Percentiles rank a stretch among this genome's conserved stretches.
Evolutionary conservation across 2,888 invertebrate species (phyloP).

Genomic region (Augochlorella aurata): DNA sequence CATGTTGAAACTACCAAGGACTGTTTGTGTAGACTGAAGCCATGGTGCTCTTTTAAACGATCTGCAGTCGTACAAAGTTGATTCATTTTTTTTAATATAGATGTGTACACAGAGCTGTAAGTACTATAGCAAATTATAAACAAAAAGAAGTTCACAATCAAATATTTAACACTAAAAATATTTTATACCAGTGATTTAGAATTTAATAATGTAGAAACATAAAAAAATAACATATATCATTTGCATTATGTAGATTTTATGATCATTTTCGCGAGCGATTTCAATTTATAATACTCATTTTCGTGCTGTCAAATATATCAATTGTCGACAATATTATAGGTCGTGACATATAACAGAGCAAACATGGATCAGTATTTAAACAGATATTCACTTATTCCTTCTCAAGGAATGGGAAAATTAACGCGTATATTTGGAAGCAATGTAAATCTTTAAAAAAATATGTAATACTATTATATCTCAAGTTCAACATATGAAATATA

Average conservation of each 20-base stretch:
- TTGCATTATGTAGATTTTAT: conserved; percentile 23
- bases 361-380: conserved; percentile 52
- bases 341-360: conserved; percentile 49
- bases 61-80: conserved; percentile 62
- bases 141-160: conserved; percentile 47
- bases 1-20: conserved; percentile 57
- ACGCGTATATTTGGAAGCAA: conserved; percentile 40
- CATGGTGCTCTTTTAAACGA: conserved; percentile 68
- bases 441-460: conserved; percentile 47
- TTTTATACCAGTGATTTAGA: conserved; percentile 59
- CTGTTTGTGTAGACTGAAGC: conserved; percentile 67
- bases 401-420: conserved; percentile 37
- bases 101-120: conserved; percentile 54
- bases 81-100: conserved; percentile 47
- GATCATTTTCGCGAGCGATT: conserved; percentile 31
- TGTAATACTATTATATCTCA: conserved; percentile 55
- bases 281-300: conserved; percentile 36
- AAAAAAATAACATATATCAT: conserved; percentile 32
- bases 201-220: conserved; percentile 36
- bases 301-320: neutral
- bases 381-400: conserved; percentile 37
- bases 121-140: conserved; percentile 46
- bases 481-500: conserved; percentile 50
- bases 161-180: conserved; percentile 48
- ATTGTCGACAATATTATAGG: conserved; percentile 32